phyloP scores from a whole-genome alignment of 2,888 invertebrate species.

The Acholoe squamosa region DNA sequence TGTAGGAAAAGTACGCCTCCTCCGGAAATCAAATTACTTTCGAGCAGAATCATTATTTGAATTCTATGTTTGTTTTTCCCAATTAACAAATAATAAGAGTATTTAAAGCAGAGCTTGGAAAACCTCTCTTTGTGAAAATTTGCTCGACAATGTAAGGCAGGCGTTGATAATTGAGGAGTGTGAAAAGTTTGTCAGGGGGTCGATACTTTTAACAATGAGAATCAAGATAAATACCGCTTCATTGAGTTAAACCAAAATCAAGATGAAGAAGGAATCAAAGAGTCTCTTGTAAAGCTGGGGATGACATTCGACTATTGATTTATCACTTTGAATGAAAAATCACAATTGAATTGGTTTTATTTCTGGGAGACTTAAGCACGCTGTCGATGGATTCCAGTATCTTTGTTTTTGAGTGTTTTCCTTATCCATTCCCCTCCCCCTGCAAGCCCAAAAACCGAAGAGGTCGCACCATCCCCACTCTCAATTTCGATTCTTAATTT shows the following conservation, averaged over 20 bases:
- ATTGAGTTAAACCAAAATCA: background rate
- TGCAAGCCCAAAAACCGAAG: no score
- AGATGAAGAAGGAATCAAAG: background rate
- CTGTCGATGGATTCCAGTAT: background rate
- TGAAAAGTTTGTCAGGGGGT: conserved; percentile 4
- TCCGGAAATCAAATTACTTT: no score
- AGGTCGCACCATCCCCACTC: no score
- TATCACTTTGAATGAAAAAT: background rate
- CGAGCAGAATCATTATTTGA: no score
- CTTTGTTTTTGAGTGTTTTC: background rate
- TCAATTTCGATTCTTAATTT: no score
- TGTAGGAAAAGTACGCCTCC: no score
- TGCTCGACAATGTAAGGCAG: background rate
- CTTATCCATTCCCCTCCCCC: no score
- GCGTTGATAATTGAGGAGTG: background rate
- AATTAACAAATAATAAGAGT: no score
- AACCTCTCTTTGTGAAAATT: background rate
- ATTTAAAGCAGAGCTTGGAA: no score
- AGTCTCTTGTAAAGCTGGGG: background rate
- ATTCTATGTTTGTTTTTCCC: no score
- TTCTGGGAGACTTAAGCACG: background rate
- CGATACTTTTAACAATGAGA: conserved; percentile 4
- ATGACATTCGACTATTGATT: conserved; percentile 19
- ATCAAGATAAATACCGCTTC: background rate
- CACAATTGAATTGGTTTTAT: background rate